These are phyloP conservation scores for Drosophila leontia DNA, from an alignment of 1,140 invertebrate species.

Conservation along the genomic window DNA sequence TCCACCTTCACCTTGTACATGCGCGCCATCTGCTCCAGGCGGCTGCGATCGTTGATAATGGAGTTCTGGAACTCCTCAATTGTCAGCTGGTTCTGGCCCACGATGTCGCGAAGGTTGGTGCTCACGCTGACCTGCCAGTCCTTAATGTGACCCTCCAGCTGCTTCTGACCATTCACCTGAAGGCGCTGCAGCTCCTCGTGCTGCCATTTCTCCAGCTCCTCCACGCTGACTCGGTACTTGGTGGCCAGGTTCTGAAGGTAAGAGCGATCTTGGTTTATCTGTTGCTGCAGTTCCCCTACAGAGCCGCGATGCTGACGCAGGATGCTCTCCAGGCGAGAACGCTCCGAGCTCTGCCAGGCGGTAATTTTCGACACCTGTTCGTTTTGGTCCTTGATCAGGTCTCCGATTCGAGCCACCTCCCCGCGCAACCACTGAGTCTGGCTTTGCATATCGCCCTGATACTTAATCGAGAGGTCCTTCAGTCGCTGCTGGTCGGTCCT, in stretches of 20 bases:
- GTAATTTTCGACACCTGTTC: slow-evolving; percentile 72
- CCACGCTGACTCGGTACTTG: slow-evolving; percentile 77
- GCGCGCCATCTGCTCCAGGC: slow-evolving; percentile 66
- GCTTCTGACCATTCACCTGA: slow-evolving; percentile 62
- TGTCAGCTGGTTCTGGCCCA: slow-evolving; percentile 73
- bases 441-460: slow-evolving; percentile 78
- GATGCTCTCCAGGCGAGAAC: slow-evolving; percentile 69
- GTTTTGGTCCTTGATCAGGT: slow-evolving; percentile 73
- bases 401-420: slow-evolving; percentile 71
- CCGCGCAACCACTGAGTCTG: slow-evolving; percentile 78
- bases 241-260: slow-evolving; percentile 73
- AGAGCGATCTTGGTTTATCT: slow-evolving; percentile 69
- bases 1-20: slow-evolving; percentile 76
- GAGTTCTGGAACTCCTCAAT: slow-evolving; percentile 78
- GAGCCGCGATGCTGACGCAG: slow-evolving; percentile 74
- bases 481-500: slow-evolving; percentile 71
- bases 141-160: slow-evolving; percentile 73
- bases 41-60: slow-evolving; percentile 70
- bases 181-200: slow-evolving; percentile 68
- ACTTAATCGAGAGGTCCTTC: slow-evolving; percentile 69
- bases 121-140: slow-evolving; percentile 75
- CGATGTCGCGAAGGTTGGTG: slow-evolving; percentile 60
- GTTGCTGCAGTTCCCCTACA: slow-evolving; percentile 65
- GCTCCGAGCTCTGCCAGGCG: slow-evolving; percentile 77
- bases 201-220: slow-evolving; percentile 82